Evolutionary conservation across 2,888 invertebrate species (phyloP), one percentile per base, ranked within the genome.

Genomic region (Synanthedon formicaeformis): DNA sequence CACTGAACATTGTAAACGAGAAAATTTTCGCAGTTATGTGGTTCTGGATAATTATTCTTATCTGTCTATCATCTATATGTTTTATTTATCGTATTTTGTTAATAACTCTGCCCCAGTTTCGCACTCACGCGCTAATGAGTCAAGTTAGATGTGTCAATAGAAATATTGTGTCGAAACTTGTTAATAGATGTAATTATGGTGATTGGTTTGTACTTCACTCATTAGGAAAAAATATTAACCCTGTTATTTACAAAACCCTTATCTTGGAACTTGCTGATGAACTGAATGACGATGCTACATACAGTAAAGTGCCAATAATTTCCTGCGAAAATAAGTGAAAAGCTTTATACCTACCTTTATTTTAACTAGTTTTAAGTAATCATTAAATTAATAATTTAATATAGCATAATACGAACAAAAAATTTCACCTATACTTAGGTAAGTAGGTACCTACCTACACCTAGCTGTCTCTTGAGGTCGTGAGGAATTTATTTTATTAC

Each of bases 161-260:
- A 27, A 83, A 79, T 60, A 75, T 88, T 48, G 87, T 91, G 5
- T 81, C 83, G 1, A 78, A 78, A 52, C 83, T 92, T 55, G 85
- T 90, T 0, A 81, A 79, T 55, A 75, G 76, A 53, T 81, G 91
- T 45, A 86, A 89, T 53, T 91, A 91, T 56, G 93, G 93, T 0
- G 94, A 95, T 73, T 95, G 94, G 92, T 95, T 94, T 73, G 71
- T 95, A 40, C 77, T 95, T 10, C 91, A 92, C 71, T 91, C 92
- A 67, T 83, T 95, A 50, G 92, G 93, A 54, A 92, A 92, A 67
- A 95, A 95, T 73, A 89, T 94, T 61, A 92, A 93, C 71, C 91
- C 92, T 0, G 77, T 91, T 14, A 79, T 92, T 51, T 93, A 90
- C 71, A 88, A 89, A 58, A 92, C 93, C 60, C 73, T 94, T 50